Conservation (phyloP, 2,888 invertebrate genomes). For the Venusia cambrica region DNA sequence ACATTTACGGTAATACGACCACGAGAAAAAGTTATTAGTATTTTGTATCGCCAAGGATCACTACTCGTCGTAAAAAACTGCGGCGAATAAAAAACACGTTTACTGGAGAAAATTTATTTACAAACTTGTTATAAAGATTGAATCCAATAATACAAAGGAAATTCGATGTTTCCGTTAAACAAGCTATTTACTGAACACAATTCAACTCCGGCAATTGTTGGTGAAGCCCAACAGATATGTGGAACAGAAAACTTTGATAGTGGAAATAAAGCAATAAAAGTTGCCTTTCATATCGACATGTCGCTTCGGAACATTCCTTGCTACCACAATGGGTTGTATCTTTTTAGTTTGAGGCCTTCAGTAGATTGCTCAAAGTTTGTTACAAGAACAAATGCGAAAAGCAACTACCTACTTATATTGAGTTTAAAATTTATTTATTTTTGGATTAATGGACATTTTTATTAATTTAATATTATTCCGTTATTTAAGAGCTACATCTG, state of each 20-base stretch:
- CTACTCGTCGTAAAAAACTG: no score
- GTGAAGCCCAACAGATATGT: slow-evolving; percentile 58
- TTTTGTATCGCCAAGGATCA: no score
- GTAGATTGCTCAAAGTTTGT: no score
- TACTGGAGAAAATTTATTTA: slow-evolving; percentile 46
- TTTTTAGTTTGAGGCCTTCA: slow-evolving; percentile 22
- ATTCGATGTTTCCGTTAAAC: slow-evolving; percentile 61
- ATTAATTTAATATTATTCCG: no score
- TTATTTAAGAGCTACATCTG: no score
- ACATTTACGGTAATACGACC: no score
- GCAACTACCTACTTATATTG: no score
- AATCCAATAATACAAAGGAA: slow-evolving; percentile 62
- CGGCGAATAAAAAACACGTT: slow-evolving; percentile 32
- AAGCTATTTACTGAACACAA: slow-evolving; percentile 67
- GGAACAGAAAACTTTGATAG: slow-evolving; percentile 62
- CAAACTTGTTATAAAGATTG: slow-evolving; percentile 59
- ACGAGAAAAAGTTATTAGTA: no score
- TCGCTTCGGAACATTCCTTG: slow-evolving; percentile 36
- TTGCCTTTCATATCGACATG: slow-evolving; percentile 54
- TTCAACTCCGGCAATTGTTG: slow-evolving; percentile 57
- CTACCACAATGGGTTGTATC: slow-evolving; percentile 23
- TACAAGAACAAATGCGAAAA: no score
- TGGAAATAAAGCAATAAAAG: slow-evolving; percentile 65
- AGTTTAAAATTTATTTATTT: no score
- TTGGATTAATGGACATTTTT: no score